Conservation (phyloP, 2,113 vertebrate species). For the Oenanthe melanoleuca region DNA sequence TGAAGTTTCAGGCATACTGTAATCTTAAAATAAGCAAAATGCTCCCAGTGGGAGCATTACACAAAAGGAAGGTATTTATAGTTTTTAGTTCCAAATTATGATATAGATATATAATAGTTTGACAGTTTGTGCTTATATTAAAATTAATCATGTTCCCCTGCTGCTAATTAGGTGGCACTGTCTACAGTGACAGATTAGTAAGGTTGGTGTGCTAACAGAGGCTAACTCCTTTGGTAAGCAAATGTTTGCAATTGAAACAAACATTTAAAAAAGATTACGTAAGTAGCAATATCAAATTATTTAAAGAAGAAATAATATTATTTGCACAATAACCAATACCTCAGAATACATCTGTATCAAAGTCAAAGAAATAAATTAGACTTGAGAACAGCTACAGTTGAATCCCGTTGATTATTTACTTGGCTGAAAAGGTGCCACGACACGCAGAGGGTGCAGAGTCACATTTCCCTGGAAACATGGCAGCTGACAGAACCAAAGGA, state of each 20-base stretch:
- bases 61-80: not conserved
- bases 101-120: not conserved
- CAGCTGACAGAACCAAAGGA: not conserved
- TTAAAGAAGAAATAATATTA: not conserved
- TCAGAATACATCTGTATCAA: not conserved
- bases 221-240: not conserved
- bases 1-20: not conserved
- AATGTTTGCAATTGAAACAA: not conserved
- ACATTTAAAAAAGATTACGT: not conserved
- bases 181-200: not conserved
- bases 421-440: not conserved
- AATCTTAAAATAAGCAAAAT: not conserved
- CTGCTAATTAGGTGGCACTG: not conserved
- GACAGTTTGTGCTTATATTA: not conserved
- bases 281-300: not conserved
- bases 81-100: not conserved
- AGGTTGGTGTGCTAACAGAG: not conserved
- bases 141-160: not conserved
- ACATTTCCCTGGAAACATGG: not conserved
- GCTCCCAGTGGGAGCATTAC: not conserved
- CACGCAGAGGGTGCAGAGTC: accelerated
- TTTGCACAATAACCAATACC: not conserved
- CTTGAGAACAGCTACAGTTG: not conserved
- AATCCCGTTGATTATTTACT: not conserved
- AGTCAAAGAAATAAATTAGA: not conserved